A percentile compares a stretch with the other conserved stretches of the same genome.
phyloP scores from a whole-genome alignment of 2,797 vertebrate species.

The Botia kubotai region DNA sequence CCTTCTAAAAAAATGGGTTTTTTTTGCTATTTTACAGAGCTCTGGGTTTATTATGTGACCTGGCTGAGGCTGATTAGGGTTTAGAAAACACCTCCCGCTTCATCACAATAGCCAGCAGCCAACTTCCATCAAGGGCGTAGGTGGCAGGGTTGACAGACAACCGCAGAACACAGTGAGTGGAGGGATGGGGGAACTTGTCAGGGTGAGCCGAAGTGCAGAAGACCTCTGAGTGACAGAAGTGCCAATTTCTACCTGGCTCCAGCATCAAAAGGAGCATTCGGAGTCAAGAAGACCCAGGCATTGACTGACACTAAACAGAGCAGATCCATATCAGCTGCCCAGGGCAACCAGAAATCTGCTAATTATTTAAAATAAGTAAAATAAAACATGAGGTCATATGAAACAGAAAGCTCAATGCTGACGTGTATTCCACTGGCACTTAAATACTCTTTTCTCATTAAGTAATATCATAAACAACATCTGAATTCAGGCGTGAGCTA shows the following conservation, averaged over 20 bases:
- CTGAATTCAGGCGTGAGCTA: not conserved
- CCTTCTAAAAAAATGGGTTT: not conserved
- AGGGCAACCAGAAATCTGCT: conserved; percentile 15
- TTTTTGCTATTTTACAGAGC: conserved; percentile 36
- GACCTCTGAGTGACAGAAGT: conserved; percentile 61
- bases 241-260: conserved; percentile 60
- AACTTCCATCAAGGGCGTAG: conserved; percentile 54
- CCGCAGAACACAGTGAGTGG: conserved; percentile 53
- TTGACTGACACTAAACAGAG: conserved; percentile 43
- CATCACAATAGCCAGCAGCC: conserved; percentile 61
- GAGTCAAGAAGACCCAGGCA: conserved; percentile 49
- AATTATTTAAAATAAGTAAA: conserved; percentile 14
- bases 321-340: conserved; percentile 41
- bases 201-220: conserved; percentile 56
- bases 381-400: conserved; percentile 8
- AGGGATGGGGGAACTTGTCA: conserved; percentile 56
- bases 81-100: conserved; percentile 55
- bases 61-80: conserved; percentile 68
- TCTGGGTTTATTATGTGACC: conserved; percentile 48
- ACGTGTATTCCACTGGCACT: not conserved
- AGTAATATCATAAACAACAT: not conserved
- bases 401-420: not conserved
- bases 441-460: not conserved
- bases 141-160: conserved; percentile 60
- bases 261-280: conserved; percentile 46